Percentiles rank a stretch among this genome's conserved stretches.
Conservation (phyloP, 2,888 invertebrate species). For the Drosophila demipolita region DNA sequence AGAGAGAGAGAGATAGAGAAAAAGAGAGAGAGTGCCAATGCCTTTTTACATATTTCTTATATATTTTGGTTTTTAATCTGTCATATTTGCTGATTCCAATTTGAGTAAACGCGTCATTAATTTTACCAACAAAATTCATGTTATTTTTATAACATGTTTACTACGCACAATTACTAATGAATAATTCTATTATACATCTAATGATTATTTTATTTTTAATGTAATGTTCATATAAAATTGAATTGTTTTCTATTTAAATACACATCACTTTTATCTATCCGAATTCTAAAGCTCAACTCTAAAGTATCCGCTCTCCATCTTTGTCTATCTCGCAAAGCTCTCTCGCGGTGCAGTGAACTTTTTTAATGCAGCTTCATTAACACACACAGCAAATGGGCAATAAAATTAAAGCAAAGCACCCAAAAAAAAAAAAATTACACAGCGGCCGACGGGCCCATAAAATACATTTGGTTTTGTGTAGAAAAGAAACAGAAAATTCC, state of each 20-base stretch:
- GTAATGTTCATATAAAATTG: neutral
- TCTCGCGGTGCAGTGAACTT: conserved; percentile 29
- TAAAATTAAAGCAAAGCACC: conserved; percentile 71
- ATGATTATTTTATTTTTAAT: neutral
- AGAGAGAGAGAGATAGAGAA: neutral
- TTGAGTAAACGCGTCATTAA: neutral
- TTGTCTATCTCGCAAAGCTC: conserved; percentile 1
- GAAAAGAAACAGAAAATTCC: conserved; percentile 59
- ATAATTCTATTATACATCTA: neutral
- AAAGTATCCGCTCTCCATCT: neutral
- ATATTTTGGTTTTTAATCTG: neutral
- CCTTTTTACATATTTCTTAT: neutral
- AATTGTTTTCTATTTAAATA: neutral
- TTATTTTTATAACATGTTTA: neutral
- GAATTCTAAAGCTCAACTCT: neutral
- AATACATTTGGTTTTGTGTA: conserved; percentile 44
- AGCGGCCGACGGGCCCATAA: conserved; percentile 61
- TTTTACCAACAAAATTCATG: neutral
- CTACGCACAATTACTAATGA: neutral
- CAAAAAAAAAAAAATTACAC: conserved; percentile 36
- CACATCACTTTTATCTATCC: neutral
- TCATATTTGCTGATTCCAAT: neutral
- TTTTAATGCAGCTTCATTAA: conserved; percentile 33
- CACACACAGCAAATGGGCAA: conserved; percentile 53
- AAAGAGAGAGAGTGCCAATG: too few relatives aligned